Conservation (phyloP, 2,797 vertebrate genomes). For the Clamator glandarius region DNA sequence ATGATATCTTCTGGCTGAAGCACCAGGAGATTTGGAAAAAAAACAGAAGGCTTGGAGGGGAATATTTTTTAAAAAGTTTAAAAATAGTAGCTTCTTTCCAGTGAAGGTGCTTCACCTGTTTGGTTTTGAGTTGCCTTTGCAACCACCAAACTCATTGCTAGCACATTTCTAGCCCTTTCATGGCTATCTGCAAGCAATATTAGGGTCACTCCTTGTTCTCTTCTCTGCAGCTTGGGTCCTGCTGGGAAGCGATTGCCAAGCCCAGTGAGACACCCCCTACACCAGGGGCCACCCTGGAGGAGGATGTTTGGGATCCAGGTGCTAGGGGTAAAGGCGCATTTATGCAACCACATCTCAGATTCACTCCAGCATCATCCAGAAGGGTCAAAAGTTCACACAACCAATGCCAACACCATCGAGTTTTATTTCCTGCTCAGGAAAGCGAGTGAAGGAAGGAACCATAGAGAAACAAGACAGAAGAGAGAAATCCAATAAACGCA, state of each 20-base stretch:
- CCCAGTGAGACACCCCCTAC: background rate
- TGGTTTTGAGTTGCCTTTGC: background rate
- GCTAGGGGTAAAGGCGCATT: background rate
- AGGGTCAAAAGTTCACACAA: slow-evolving; percentile 54
- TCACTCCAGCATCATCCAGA: background rate
- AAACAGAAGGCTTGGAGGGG: background rate
- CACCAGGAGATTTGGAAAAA: background rate
- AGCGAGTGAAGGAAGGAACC: slow-evolving; percentile 9
- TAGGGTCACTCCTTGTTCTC: background rate
- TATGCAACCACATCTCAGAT: background rate
- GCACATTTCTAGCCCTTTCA: background rate
- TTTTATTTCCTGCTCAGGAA: slow-evolving; percentile 29
- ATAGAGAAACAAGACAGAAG: slow-evolving; percentile 14
- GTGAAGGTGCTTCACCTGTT: background rate
- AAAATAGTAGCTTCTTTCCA: background rate
- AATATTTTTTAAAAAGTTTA: background rate
- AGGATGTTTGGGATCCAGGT: background rate
- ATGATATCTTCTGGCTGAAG: background rate
- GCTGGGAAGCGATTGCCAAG: fast-evolving
- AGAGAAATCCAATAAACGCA: slow-evolving; percentile 56
- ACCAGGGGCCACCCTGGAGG: fast-evolving
- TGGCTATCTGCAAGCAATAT: fast-evolving
- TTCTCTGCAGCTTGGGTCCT: background rate
- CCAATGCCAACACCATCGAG: fast-evolving
- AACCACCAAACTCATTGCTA: fast-evolving